Percentiles rank a stretch among this genome's conserved stretches.
Evolutionary conservation across 2,888 invertebrate genomes (phyloP).

Genomic region (Ctena decussata): DNA sequence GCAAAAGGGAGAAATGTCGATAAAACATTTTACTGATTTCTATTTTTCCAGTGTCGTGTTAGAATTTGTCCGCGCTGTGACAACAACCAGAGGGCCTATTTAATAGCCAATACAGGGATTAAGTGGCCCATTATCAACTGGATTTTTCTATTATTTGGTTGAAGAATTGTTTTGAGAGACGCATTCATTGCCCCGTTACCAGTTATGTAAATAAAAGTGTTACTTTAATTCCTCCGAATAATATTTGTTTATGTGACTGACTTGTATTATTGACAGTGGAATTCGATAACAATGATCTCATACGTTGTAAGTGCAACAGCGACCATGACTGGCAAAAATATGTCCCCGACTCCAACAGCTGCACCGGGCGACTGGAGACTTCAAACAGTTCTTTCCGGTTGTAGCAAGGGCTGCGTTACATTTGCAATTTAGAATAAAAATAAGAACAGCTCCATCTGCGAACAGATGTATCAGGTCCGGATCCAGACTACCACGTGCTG

Average conservation of each 20-base stretch:
- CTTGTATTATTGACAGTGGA: neutral
- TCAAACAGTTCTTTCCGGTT: too few species aligned
- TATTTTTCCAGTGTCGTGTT: neutral
- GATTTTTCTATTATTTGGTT: constrained; percentile 54
- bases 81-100: constrained; percentile 7
- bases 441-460: too few species aligned
- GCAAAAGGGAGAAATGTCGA: neutral
- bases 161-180: constrained; percentile 64
- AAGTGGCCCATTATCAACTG: constrained; percentile 30
- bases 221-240: constrained; percentile 56
- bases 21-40: neutral
- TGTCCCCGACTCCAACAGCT: too few species aligned
- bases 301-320: neutral
- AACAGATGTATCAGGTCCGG: too few species aligned
- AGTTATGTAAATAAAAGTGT: constrained; percentile 67
- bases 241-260: constrained; percentile 14
- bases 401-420: too few species aligned
- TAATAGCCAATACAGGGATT: neutral
- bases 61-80: neutral
- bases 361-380: too few species aligned
- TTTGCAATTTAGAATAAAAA: too few species aligned
- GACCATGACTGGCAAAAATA: neutral
- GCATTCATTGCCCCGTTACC: constrained; percentile 60
- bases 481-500: too few species aligned
- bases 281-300: constrained; percentile 3